Percentiles rank a stretch among this genome's conserved stretches.
These are phyloP conservation scores for Eupsittula cactorum DNA, from an alignment of 2,113 vertebrate genomes.

Conservation along the genomic window DNA sequence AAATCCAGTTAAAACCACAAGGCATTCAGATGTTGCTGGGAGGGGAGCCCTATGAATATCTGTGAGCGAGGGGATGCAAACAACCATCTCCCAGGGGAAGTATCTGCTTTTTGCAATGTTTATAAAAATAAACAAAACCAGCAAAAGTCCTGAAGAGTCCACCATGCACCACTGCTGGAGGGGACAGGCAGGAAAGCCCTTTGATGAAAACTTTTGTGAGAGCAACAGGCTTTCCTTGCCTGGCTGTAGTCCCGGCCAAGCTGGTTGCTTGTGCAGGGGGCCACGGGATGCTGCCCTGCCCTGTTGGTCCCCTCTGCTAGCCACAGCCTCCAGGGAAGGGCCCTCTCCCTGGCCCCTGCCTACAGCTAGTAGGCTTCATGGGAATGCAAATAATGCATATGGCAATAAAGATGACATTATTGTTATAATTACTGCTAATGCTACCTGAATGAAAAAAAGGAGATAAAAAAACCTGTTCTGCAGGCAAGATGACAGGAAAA, in stretches of 20 bases:
- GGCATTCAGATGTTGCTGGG: neutral
- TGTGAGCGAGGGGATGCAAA: neutral
- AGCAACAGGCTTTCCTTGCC: neutral
- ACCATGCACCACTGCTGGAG: neutral
- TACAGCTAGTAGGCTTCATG: neutral
- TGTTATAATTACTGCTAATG: slow-evolving; percentile 12
- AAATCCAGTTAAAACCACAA: neutral
- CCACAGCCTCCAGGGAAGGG: neutral
- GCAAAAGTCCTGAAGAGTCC: neutral
- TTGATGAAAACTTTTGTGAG: neutral
- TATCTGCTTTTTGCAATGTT: neutral
- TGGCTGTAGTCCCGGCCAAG: neutral
- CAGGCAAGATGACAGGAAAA: slow-evolving; percentile 43
- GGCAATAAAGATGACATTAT: neutral
- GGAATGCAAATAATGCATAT: neutral
- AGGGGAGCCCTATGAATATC: neutral
- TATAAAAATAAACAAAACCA: neutral
- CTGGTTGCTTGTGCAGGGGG: neutral
- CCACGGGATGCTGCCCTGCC: neutral
- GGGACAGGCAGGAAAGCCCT: slow-evolving; percentile 8
- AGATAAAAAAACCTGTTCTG: slow-evolving; percentile 29
- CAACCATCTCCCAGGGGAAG: neutral
- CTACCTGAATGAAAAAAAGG: neutral
- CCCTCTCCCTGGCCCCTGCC: neutral
- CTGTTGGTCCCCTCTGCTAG: neutral